Conservation (phyloP, 2,888 invertebrate species). For the Lithosia quadra region DNA sequence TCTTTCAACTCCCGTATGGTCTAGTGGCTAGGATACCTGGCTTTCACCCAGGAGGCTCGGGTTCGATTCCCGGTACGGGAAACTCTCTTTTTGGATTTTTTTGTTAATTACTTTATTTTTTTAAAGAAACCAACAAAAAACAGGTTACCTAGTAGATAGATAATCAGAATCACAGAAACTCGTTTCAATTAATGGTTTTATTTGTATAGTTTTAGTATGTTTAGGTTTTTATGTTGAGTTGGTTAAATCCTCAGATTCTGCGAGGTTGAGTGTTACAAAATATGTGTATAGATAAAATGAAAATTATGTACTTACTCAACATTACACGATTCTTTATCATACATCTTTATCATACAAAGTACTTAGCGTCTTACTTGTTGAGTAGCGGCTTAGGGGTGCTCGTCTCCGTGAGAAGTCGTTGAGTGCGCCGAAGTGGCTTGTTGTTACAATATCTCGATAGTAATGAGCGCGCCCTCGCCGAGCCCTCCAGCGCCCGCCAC, state of each 20-base stretch:
- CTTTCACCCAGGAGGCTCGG: slow-evolving; percentile 91
- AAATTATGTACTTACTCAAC: background rate
- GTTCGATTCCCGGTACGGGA: slow-evolving; percentile 91
- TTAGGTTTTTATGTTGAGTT: too few species aligned
- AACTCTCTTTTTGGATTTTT: slow-evolving; percentile 56
- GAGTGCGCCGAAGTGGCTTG: slow-evolving; percentile 24
- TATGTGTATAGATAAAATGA: background rate
- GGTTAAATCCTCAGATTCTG: too few species aligned
- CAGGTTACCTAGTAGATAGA: too few species aligned
- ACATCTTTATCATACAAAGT: background rate
- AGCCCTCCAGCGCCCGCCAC: background rate
- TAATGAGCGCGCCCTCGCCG: slow-evolving; percentile 32
- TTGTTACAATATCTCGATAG: slow-evolving; percentile 32
- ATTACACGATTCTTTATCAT: background rate
- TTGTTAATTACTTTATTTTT: background rate
- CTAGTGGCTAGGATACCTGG: slow-evolving; percentile 91
- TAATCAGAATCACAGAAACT: too few species aligned
- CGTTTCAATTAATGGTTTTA: background rate
- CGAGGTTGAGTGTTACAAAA: too few species aligned
- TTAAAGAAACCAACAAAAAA: too few species aligned
- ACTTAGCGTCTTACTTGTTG: slow-evolving; percentile 2
- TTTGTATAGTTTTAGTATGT: too few species aligned
- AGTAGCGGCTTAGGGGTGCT: slow-evolving; percentile 5
- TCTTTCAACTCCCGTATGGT: slow-evolving; percentile 82
- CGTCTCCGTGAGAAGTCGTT: slow-evolving; percentile 2